Base-by-base conservation (phyloP, 1,140 invertebrate species). In the Drosophila parvula region DNA sequence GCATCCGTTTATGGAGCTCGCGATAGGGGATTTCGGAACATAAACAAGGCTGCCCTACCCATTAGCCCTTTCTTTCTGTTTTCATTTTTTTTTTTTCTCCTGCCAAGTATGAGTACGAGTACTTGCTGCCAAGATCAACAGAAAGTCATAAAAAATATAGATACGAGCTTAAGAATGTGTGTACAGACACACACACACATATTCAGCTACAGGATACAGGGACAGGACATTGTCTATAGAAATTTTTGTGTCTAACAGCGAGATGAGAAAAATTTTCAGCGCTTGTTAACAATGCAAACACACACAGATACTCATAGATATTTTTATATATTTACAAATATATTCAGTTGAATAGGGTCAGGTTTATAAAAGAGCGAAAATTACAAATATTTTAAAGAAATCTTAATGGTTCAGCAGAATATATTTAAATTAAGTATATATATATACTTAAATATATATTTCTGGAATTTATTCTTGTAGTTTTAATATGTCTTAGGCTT, bases 141-240 rank as follows among this genome's bases (percentile, higher is more conserved):
- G 70, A 64, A 86, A 86, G 83, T 88, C 82, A 88, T 86, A 88
- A 88, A 83, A 86, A 88, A 86, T 88, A 86, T 85, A 85, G 79
- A 85, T 85, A 85, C 16, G 50, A 34, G 50, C 18, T 34, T 76
- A 50, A 68, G 44, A 59, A 70, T 68, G 43, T 58, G 16, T 38
- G 59, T 55, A 34, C 22, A 43, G 40, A 64, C 69, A 41, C 18
- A 43, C 36, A 22, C 4, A 34, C n/a, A n/a, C n/a, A n/a, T n/a
- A n/a, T n/a, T n/a, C n/a, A n/a, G n/a, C n/a, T 8, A n/a, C 38
- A 40, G 27, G 22, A 47, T 47, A 28, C 45, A 5, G 22, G 45
- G 45, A 47, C 55, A 75, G 70, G 64, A 61, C 53, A 69, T 63
- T 75, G 64, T 82, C 80, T 84, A 79, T 79, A 79, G 78, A 79